Conservation (phyloP, 2,797 vertebrate genomes). For the Syngnathus rostellatus region DNA sequence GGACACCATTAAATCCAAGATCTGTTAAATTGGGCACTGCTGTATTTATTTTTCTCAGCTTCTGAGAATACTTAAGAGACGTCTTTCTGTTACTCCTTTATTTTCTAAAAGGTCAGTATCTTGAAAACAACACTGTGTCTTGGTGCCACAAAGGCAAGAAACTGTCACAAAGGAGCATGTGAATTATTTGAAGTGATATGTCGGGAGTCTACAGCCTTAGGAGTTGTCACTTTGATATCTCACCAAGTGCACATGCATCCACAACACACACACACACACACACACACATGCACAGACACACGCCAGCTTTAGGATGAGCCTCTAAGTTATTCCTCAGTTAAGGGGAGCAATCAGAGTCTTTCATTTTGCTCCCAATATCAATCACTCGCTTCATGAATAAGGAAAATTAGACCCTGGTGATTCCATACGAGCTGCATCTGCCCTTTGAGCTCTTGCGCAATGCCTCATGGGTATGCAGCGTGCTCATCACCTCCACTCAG, state of each 20-base stretch:
- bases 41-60: background rate
- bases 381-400: constrained; percentile 71
- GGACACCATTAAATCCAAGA: too few species aligned
- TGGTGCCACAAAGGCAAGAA: constrained; percentile 5
- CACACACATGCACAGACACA: constrained; percentile 13
- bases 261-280: constrained; percentile 14
- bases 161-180: constrained; percentile 50
- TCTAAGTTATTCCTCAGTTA: constrained; percentile 61
- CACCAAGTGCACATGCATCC: constrained; percentile 39
- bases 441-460: constrained; percentile 53
- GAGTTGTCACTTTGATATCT: constrained; percentile 68
- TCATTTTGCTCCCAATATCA: constrained; percentile 70
- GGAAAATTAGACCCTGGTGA: constrained; percentile 66
- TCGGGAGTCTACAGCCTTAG: constrained; percentile 52
- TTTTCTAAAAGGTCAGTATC: constrained; percentile 1
- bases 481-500: constrained; percentile 49
- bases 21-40: too few species aligned
- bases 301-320: constrained; percentile 23
- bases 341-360: constrained; percentile 64
- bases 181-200: constrained; percentile 64
- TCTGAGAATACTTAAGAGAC: background rate
- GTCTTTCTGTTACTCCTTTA: background rate
- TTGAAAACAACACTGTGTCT: background rate
- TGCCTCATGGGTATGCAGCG: constrained; percentile 58
- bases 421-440: constrained; percentile 61